Evolutionary conservation across 30 jellyfish, hydroid and myxozoan species (phyloP).

Genomic region (Hydractinia echinata): DNA sequence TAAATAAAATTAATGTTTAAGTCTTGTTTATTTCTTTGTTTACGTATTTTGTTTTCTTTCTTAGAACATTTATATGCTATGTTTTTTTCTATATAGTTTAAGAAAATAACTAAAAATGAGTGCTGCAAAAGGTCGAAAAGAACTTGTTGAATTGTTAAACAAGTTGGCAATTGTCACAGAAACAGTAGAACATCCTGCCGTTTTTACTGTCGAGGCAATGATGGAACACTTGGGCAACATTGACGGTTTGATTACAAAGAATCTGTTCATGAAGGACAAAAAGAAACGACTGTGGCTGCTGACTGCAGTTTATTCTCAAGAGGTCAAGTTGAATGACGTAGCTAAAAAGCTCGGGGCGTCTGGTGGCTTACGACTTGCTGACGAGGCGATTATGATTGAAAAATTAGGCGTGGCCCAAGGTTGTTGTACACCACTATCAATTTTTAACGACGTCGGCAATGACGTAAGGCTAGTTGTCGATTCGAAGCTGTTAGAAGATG

Average conservation of each 20-base stretch:
- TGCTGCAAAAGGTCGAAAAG: conserved; percentile 43
- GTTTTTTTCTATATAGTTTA: too few relatives aligned
- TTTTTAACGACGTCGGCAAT: conserved; percentile 54
- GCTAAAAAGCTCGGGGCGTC: conserved; percentile 76
- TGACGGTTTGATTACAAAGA: conserved; percentile 71
- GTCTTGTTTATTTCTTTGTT: too few relatives aligned
- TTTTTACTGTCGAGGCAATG: conserved; percentile 92
- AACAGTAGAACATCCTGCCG: conserved; percentile 80
- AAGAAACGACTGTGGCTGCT: conserved; percentile 75
- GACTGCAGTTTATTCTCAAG: conserved; percentile 51
- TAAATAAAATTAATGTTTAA: too few relatives aligned
- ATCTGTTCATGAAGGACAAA: conserved; percentile 81
- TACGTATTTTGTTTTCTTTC: too few relatives aligned
- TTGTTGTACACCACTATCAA: conserved; percentile 78
- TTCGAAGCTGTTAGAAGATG: conserved; percentile 53
- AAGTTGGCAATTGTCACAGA: conserved; percentile 45
- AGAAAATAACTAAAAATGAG: neutral
- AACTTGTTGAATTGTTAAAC: conserved; percentile 43
- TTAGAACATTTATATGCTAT: too few relatives aligned
- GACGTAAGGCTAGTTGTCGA: conserved; percentile 60
- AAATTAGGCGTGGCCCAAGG: conserved; percentile 92
- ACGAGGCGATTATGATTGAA: conserved; percentile 79
- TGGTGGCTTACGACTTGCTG: conserved; percentile 88
- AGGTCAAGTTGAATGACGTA: conserved; percentile 49
- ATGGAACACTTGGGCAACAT: conserved; percentile 56